phyloP scores from a whole-genome alignment of 2,797 vertebrate genomes.

The Semaprochilodus insignis region DNA sequence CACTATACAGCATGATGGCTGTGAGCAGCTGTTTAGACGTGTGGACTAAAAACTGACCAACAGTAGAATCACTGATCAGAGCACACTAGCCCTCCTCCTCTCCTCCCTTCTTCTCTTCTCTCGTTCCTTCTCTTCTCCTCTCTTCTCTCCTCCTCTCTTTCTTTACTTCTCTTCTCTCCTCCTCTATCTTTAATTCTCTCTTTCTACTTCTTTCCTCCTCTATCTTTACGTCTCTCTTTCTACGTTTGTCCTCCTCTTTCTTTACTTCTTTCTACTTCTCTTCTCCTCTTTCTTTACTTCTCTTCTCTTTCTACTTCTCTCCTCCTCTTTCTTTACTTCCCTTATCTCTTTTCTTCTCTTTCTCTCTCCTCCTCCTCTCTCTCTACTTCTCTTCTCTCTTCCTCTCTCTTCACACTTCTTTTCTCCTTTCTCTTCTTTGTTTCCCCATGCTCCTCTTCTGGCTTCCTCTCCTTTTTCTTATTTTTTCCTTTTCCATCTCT shows the following conservation, averaged over 20 bases:
- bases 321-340: not conserved
- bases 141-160: not conserved
- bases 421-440: not conserved
- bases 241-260: not conserved
- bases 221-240: not conserved
- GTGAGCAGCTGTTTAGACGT: constrained; percentile 16
- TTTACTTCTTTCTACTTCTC: not conserved
- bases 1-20: constrained; percentile 23
- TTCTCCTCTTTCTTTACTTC: not conserved
- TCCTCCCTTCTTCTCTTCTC: not conserved
- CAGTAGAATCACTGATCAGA: not conserved
- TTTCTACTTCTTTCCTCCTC: not conserved
- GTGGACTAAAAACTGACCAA: not conserved
- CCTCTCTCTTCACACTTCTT: not conserved
- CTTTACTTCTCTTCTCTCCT: not conserved
- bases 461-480: not conserved
- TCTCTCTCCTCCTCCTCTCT: not conserved
- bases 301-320: not conserved
- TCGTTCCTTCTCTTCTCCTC: no score
- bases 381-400: not conserved
- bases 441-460: not conserved
- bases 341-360: no score
- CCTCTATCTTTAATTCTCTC: no score
- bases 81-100: constrained; percentile 61
- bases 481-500: no score